phyloP scores from a whole-genome alignment of 2,113 vertebrate genomes.

The Salvelinus sp. region DNA sequence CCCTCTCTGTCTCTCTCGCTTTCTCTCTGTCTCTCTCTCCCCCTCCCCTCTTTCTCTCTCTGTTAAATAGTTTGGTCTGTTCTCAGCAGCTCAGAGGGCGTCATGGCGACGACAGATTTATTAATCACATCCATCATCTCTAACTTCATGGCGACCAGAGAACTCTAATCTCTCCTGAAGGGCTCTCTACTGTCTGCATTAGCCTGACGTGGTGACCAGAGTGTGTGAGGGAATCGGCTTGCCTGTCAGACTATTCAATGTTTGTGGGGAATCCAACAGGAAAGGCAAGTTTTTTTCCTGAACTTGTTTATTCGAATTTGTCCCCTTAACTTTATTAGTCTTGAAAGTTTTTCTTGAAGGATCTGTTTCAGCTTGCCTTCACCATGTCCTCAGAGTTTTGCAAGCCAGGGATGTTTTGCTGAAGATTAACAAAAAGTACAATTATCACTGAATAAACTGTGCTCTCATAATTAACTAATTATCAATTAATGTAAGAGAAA shows the following conservation, averaged over 20 bases:
- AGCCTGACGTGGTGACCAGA: slow-evolving; percentile 44
- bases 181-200: slow-evolving; percentile 51
- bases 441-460: too few species aligned
- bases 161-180: slow-evolving; percentile 63
- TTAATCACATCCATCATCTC: slow-evolving; percentile 79
- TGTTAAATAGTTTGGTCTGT: slow-evolving; percentile 37
- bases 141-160: slow-evolving; percentile 61
- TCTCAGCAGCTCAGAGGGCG: slow-evolving; percentile 54
- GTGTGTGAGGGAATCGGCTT: not conserved
- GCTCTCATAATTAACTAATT: too few species aligned
- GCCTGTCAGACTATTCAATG: slow-evolving; percentile 14
- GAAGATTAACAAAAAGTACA: not conserved
- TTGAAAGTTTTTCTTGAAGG: slow-evolving; percentile 12
- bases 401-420: not conserved
- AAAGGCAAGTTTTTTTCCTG: slow-evolving; percentile 35
- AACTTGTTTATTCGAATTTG: slow-evolving; percentile 48
- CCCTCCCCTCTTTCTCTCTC: slow-evolving; percentile 1
- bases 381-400: not conserved
- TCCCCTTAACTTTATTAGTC: slow-evolving; percentile 41
- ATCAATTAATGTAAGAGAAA: too few species aligned
- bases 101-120: slow-evolving; percentile 71
- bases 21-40: too few species aligned
- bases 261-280: slow-evolving; percentile 13
- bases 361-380: not conserved
- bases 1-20: not conserved